A percentile compares a stretch with the other conserved stretches of the same genome.
Evolutionary conservation across 2,113 vertebrate genomes (phyloP).

Genomic region (Oncorhynchus kisutch): DNA sequence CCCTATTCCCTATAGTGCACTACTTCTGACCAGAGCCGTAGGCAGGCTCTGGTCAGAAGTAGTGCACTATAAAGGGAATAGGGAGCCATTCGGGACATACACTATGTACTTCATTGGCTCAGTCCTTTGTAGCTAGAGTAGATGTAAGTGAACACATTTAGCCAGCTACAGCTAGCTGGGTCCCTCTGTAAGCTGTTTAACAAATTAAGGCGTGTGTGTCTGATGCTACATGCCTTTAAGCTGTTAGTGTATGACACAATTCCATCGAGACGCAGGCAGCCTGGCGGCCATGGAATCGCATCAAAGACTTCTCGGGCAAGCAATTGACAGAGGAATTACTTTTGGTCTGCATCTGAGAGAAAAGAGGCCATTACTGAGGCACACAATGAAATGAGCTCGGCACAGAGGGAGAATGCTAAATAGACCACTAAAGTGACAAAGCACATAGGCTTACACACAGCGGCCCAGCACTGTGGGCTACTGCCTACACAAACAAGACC

Average conservation of each 20-base stretch:
- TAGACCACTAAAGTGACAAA: neutral
- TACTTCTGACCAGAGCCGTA: too few species aligned
- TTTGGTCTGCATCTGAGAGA: neutral
- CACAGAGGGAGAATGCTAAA: neutral
- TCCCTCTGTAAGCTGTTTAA: neutral
- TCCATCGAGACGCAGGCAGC: neutral
- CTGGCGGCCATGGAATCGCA: neutral
- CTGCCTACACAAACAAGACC: neutral
- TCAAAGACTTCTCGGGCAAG: neutral
- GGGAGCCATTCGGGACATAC: too few species aligned
- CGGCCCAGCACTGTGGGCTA: too few species aligned
- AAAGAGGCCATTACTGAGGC: conserved; percentile 6
- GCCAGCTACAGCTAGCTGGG: neutral
- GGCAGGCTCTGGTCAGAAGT: too few species aligned
- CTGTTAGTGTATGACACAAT: conserved; percentile 12
- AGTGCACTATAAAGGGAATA: too few species aligned
- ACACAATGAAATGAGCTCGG: neutral
- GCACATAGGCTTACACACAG: neutral
- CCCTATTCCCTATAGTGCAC: too few species aligned
- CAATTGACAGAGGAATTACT: conserved; percentile 6
- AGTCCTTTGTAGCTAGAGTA: neutral
- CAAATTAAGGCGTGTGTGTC: neutral
- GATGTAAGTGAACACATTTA: neutral
- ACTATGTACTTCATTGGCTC: neutral
- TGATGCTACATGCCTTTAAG: conserved; percentile 1